phyloP scores from a whole-genome alignment of 2,113 vertebrate species.

The Mobula birostris region DNA sequence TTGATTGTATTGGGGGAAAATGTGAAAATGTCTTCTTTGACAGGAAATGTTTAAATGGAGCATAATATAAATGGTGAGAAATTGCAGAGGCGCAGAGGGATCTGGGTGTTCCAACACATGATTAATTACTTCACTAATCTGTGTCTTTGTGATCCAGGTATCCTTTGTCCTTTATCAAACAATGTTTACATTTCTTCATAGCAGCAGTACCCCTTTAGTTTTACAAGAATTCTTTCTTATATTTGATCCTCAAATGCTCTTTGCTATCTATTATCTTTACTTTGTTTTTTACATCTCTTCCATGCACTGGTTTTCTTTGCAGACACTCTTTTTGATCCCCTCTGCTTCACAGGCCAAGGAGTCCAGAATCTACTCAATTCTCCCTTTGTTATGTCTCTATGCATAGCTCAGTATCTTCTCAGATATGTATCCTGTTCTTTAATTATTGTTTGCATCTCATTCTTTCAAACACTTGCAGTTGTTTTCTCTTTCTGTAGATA shows the following conservation, averaged over 20 bases:
- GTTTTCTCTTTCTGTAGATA: not conserved
- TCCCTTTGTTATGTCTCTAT: not conserved
- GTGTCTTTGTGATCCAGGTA: not conserved
- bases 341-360: not conserved
- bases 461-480: not conserved
- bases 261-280: not conserved
- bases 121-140: not conserved
- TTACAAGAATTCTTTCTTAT: not conserved
- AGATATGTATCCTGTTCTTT: not conserved
- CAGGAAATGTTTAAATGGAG: too few relatives aligned
- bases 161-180: not conserved
- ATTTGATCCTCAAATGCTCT: not conserved
- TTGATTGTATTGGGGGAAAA: too few relatives aligned
- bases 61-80: too few relatives aligned
- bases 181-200: not conserved
- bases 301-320: not conserved
- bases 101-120: not conserved
- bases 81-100: not conserved
- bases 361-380: not conserved
- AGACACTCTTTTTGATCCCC: not conserved
- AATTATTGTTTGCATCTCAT: constrained; percentile 22
- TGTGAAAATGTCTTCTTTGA: too few relatives aligned
- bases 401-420: not conserved
- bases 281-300: not conserved
- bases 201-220: not conserved